Conservation (phyloP, 2,113 vertebrate genomes). For the Thinocorus orbignyianus region DNA sequence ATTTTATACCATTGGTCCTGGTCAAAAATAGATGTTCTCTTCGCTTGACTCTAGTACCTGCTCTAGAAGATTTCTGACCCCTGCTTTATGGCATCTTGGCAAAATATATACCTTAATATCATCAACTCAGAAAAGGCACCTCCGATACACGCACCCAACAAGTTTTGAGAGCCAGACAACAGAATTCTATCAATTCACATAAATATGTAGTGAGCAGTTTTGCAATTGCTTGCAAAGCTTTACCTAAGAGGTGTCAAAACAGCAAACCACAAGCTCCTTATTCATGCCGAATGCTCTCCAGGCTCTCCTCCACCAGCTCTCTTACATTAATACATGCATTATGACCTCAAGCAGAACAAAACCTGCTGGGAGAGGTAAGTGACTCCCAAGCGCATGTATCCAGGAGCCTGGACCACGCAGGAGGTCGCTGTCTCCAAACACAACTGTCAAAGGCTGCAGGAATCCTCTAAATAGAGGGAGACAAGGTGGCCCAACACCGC, state of each 20-base stretch:
- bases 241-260: not conserved
- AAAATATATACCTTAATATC: not conserved
- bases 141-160: not conserved
- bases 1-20: not conserved
- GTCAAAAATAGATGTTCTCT: not conserved
- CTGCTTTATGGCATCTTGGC: not conserved
- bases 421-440: not conserved
- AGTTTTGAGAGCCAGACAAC: not conserved
- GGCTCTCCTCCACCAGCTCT: too few species aligned
- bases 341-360: not conserved
- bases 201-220: not conserved
- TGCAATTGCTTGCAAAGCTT: not conserved
- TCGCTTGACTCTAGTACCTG: not conserved
- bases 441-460: not conserved
- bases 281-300: not conserved
- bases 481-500: not conserved
- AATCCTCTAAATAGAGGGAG: not conserved
- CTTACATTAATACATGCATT: too few species aligned
- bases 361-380: not conserved
- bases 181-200: not conserved
- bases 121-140: not conserved
- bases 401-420: not conserved
- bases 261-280: not conserved
- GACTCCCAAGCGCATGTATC: rapidly evolving
- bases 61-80: not conserved